These are phyloP conservation scores for Henricia sp. DNA, from an alignment of 53 echinoderm and acorn worm genomes.

Conservation along the genomic window DNA sequence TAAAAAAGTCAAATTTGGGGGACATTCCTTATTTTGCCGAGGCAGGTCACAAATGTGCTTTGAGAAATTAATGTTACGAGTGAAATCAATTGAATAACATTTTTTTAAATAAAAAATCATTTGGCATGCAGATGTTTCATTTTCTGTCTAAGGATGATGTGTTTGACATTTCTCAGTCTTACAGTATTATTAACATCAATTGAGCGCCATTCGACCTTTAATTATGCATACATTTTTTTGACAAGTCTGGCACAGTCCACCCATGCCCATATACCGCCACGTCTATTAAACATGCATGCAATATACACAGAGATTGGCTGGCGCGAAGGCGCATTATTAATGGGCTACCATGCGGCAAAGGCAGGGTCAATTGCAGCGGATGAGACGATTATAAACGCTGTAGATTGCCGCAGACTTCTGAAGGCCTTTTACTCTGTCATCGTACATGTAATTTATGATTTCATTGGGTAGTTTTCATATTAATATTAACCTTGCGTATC, in stretches of 20 bases:
- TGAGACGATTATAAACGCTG: not conserved
- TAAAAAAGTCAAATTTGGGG: no score
- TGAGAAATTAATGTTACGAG: no score
- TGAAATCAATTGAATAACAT: no score
- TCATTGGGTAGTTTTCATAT: not conserved
- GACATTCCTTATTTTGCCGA: no score
- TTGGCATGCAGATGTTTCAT: no score
- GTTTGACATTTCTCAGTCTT: no score
- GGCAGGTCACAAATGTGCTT: no score
- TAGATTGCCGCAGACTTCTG: not conserved
- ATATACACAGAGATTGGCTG: constrained; percentile 15
- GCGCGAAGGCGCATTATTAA: constrained; percentile 11
- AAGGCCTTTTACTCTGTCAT: no score
- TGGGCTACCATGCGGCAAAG: not conserved
- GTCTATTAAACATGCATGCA: constrained; percentile 31
- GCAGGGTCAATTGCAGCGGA: constrained; percentile 8
- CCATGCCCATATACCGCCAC: not conserved
- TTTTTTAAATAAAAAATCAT: no score
- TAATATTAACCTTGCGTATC: not conserved
- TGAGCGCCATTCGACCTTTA: no score
- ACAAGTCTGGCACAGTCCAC: not conserved
- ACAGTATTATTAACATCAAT: no score
- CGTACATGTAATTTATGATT: not conserved
- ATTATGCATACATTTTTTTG: not conserved
- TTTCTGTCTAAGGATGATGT: no score